Evolutionary conservation across 2,113 vertebrate species (phyloP), one percentile per base, ranked within the genome.

Genomic region (Bombycilla garrulus): DNA sequence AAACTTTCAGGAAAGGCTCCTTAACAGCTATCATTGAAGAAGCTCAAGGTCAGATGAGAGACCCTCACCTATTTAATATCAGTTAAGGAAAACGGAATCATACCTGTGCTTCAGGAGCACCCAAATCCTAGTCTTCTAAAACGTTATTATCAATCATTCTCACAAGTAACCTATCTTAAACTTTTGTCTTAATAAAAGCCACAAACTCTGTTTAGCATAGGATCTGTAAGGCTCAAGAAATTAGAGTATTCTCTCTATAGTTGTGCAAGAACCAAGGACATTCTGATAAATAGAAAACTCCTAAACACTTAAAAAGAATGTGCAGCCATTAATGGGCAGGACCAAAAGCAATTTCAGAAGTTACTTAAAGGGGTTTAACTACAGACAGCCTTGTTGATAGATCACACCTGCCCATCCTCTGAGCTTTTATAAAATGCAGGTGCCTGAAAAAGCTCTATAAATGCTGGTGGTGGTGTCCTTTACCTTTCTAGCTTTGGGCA

Each of bases 401-500:
- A 78, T 44, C 47, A 90, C 67, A 83, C 25, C 42, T 86, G 67
- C 54, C 31, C 74, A 65, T 73, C 67, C 42, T 71, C 90, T 79
- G 53, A 85, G 28, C 42, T 60, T 81, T 80, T 66, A 80, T 53
- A 65, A 87, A 80, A 77, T 61, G 50, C 29, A 80, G 36, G 12
- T 70, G 36, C 5, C 62, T 82, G 23, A 5, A 18, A 92, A 9
- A 53, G 16, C 2, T 6, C 40, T 74, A 42, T 38, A 35, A 48
- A 61, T 65, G 53, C 13, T 64, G 16, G 5, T 64, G 11, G 10
- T 72, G 26, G 5, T 60, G 19, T 73, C 4, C 5, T 36, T 5
- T 86, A 6, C 2, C 0, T 61, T 61, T 17, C 9, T 0, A 40
- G 16, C 6, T 35, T 12, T 84, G 21, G 42, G 6, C 8, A 35